A percentile compares a stretch with the other conserved stretches of the same genome.
Conservation (phyloP, 1,140 invertebrate species). For the Drosophila sturtevanti region DNA sequence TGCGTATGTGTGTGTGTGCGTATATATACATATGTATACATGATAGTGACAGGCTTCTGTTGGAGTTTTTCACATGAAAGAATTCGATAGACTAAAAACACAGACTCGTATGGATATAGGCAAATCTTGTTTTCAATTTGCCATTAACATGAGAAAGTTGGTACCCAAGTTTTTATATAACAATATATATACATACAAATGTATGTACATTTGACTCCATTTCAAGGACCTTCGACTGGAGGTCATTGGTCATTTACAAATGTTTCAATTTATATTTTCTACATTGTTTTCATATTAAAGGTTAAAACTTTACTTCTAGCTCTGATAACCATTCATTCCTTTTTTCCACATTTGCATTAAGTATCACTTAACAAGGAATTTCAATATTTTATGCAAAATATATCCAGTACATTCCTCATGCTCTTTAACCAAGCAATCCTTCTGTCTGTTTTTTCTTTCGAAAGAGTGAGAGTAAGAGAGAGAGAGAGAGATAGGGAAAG, state of each 20-base stretch:
- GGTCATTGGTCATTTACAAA: conserved; percentile 27
- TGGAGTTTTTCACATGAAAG: conserved; percentile 58
- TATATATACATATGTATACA: conserved; percentile 10
- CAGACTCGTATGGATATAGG: background rate
- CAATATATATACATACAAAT: background rate
- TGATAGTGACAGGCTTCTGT: conserved; percentile 46
- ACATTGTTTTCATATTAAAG: background rate
- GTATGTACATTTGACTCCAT: conserved; percentile 31
- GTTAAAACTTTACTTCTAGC: background rate
- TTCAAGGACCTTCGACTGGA: conserved; percentile 32
- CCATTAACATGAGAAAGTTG: conserved; percentile 56
- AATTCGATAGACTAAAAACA: conserved; percentile 56
- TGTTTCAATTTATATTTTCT: background rate
- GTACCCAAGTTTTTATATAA: background rate
- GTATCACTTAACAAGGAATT: conserved; percentile 80
- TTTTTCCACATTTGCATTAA: conserved; percentile 76
- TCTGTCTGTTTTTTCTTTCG: conserved; percentile 26
- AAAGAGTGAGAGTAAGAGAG: background rate
- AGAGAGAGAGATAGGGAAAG: background rate
- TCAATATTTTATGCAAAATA: conserved; percentile 82
- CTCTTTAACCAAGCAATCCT: background rate
- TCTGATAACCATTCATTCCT: background rate
- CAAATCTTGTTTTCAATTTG: conserved; percentile 60
- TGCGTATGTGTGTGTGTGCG: background rate
- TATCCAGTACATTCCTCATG: conserved; percentile 13